phyloP scores from a whole-genome alignment of 1,140 invertebrate species.

The Saccostrea cuccullata region DNA sequence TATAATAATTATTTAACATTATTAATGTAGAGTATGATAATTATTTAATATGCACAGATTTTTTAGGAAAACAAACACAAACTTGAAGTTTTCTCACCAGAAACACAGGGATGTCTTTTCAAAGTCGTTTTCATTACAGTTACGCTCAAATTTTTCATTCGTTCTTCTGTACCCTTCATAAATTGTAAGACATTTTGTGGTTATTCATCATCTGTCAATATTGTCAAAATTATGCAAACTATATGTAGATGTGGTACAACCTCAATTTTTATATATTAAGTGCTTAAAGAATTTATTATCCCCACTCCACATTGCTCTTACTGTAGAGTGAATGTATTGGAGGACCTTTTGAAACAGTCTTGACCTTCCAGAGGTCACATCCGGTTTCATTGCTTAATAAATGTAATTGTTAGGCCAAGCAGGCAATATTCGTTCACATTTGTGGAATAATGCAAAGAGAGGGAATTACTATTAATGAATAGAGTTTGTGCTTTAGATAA shows the following conservation, averaged over 20 bases:
- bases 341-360: background rate
- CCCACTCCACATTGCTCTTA: background rate
- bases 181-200: background rate
- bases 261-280: background rate
- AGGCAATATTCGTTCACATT: background rate
- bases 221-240: slow-evolving; percentile 10
- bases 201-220: background rate
- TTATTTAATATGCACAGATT: no score
- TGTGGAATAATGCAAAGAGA: background rate
- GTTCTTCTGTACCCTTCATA: background rate
- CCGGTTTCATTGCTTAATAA: background rate
- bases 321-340: background rate
- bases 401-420: background rate
- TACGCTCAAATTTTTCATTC: background rate
- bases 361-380: slow-evolving; percentile 13
- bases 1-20: no score
- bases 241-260: background rate
- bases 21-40: no score
- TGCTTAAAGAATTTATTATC: background rate
- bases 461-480: no score
- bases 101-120: background rate
- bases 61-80: no score
- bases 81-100: no score
- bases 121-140: background rate
- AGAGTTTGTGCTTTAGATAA: no score